Conservation (phyloP, 2,888 invertebrate genomes). For the Andrena marginata region DNA sequence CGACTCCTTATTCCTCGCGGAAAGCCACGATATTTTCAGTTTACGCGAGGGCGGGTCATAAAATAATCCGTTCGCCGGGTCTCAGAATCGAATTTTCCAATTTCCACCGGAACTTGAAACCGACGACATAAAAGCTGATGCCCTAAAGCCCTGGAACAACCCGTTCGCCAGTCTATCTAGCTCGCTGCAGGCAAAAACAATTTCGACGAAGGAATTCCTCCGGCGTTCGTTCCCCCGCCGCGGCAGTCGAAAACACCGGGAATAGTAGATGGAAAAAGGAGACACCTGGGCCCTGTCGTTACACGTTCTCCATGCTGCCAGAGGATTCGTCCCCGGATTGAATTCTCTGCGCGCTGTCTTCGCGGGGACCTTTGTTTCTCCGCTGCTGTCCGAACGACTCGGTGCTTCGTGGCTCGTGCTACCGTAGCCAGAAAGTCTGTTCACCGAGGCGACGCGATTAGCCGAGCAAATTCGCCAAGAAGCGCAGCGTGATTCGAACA, state of each 20-base stretch:
- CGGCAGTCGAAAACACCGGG: neutral
- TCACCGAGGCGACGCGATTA: conserved; percentile 25
- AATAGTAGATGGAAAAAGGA: conserved; percentile 17
- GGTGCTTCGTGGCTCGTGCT: neutral
- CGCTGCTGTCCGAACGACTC: neutral
- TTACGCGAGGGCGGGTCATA: neutral
- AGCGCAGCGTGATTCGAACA: neutral
- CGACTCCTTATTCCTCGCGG: neutral
- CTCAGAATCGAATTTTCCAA: conserved; percentile 40
- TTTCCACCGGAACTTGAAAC: conserved; percentile 34
- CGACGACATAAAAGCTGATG: conserved; percentile 43
- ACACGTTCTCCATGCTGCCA: conserved; percentile 39
- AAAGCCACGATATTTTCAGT: neutral
- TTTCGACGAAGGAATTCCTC: conserved; percentile 25
- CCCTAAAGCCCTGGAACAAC: conserved; percentile 21
- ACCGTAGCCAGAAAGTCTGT: conserved; percentile 1
- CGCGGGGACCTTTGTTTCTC: neutral
- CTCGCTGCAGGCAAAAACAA: conserved; percentile 39
- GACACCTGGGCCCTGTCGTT: conserved; percentile 58
- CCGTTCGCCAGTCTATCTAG: conserved; percentile 40
- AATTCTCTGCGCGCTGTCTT: conserved; percentile 4
- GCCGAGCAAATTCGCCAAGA: conserved; percentile 5
- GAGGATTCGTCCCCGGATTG: conserved; percentile 47
- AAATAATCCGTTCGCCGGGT: conserved; percentile 29
- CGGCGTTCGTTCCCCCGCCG: conserved; percentile 9